Evolutionary conservation across 2,888 invertebrate genomes (phyloP), one percentile per base, ranked within the genome.

Genomic region (Micoletzkya japonica): DNA sequence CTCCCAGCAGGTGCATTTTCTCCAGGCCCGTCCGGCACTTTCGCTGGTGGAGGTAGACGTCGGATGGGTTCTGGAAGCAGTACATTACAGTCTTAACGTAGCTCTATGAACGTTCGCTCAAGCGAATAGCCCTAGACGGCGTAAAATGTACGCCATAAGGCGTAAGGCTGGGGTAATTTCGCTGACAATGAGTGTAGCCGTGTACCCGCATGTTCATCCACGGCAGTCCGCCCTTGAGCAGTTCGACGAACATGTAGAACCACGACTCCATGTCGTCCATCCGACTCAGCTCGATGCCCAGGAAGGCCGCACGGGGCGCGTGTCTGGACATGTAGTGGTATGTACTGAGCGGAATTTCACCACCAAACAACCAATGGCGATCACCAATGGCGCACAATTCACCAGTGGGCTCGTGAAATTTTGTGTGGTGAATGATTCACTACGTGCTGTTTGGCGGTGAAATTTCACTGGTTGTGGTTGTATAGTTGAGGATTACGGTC

Each of bases 191-290:
- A n/a, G n/a, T n/a, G n/a, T n/a, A n/a, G n/a, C n/a, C n/a, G n/a
- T n/a, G n/a, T n/a, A n/a, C n/a, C n/a, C n/a, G n/a, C n/a, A n/a
- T n/a, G 14, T n/a, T n/a, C 37, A 50, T 58, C 72, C 72, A 72
- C 28, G 72, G 72, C 14, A 72, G 63, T 34, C 60, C 68, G 34
- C 72, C 72, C 50, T 72, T 72, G 50, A 61, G 28, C 39, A 72
- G 34, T 52, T 72, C 72, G 17, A 72, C 69, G 57, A 61, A 60
- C 72, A 72, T 63, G 72, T 72, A 72, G 56, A 72, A 69, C 72
- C 72, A 72, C 30, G 57, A 56, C 58, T 72, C 72, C 17, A 72
- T 20, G 28, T 72, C 72, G 60, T 72, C 72, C 28, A 57, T 63
- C 14, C 72, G 60, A 26, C 50, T 49, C 37, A 72, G 36, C 49